Evolutionary conservation across 2,797 vertebrate genomes (phyloP).

Genomic region (Sciurus vulgaris): DNA sequence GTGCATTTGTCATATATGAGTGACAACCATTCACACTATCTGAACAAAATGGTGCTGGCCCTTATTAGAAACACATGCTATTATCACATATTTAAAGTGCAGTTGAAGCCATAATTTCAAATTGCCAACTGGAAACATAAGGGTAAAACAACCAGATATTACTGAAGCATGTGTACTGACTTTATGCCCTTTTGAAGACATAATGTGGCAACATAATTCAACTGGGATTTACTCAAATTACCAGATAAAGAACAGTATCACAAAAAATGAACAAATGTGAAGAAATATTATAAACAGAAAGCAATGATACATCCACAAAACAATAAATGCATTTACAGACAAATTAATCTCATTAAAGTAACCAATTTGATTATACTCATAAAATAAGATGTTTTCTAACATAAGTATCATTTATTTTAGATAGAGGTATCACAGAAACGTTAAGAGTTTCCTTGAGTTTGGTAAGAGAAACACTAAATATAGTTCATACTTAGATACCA

Average conservation of each 20-base stretch:
- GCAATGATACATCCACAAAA: slow-evolving; percentile 61
- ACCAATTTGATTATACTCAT: slow-evolving; percentile 22
- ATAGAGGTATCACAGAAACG: slow-evolving; percentile 51
- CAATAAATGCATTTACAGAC: slow-evolving; percentile 73
- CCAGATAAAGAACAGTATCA: slow-evolving; percentile 84
- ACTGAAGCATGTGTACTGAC: slow-evolving; percentile 92
- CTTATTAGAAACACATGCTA: slow-evolving; percentile 92
- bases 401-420: slow-evolving; percentile 68
- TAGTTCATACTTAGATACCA: slow-evolving; percentile 36
- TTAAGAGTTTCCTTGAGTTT: slow-evolving; percentile 19
- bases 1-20: slow-evolving; percentile 94
- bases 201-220: slow-evolving; percentile 90
- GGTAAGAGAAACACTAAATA: slow-evolving; percentile 52
- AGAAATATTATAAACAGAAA: slow-evolving; percentile 76
- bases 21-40: slow-evolving; percentile 93
- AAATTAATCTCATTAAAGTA: slow-evolving; percentile 73
- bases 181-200: slow-evolving; percentile 91
- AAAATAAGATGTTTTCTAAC: slow-evolving; percentile 67
- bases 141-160: slow-evolving; percentile 93
- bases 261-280: slow-evolving; percentile 79
- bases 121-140: slow-evolving; percentile 92
- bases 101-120: slow-evolving; percentile 92
- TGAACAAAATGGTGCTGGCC: slow-evolving; percentile 92
- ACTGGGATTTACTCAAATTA: slow-evolving; percentile 87
- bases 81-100: slow-evolving; percentile 94